Evolutionary conservation across 2,888 invertebrate genomes (phyloP).

Genomic region (Campopleginae sp.): DNA sequence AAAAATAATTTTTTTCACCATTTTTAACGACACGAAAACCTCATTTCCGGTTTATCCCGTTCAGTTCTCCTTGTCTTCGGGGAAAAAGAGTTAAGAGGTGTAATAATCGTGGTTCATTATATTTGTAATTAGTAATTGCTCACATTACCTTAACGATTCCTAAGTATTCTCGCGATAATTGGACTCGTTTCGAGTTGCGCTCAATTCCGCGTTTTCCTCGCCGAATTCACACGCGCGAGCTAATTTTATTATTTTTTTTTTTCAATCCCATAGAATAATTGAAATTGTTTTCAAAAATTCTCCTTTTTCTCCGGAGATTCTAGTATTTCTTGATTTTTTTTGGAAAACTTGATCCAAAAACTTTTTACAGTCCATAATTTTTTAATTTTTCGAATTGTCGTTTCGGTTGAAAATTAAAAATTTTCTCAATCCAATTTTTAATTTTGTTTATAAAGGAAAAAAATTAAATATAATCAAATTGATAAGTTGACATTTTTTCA

Average conservation of each 20-base stretch:
- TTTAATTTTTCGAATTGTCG: no score
- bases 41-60: not conserved
- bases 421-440: no score
- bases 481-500: no score
- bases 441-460: no score
- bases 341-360: not conserved
- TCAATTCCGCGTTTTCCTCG: not conserved
- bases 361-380: no score
- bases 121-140: constrained; percentile 4
- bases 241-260: not conserved
- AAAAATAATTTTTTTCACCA: not conserved
- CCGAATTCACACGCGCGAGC: not conserved
- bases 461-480: no score
- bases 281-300: no score
- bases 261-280: not conserved
- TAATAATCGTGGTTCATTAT: not conserved
- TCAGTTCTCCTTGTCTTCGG: not conserved
- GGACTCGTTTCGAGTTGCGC: not conserved
- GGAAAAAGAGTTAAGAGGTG: not conserved
- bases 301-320: not conserved
- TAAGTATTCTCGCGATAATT: not conserved
- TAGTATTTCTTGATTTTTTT: not conserved
- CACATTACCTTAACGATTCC: not conserved
- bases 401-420: no score
- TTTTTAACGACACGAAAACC: not conserved